Conservation (phyloP, 2,113 vertebrate genomes). For the Ranitomeya imitator region DNA sequence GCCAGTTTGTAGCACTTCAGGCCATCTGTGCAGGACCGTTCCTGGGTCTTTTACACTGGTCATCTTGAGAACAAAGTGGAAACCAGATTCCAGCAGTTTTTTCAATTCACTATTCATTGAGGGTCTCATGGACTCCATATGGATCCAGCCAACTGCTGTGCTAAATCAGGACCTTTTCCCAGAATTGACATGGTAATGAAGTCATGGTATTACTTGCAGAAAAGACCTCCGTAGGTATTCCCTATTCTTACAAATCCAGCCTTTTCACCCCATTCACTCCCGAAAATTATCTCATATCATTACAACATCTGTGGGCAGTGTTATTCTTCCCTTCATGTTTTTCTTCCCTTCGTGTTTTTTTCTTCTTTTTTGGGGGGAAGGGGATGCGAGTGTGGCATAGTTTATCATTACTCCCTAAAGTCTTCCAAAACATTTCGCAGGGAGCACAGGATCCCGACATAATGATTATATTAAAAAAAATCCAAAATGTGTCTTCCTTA, state of each 20-base stretch:
- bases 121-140: conserved; percentile 86
- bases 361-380: neutral
- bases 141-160: conserved; percentile 90
- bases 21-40: conserved; percentile 88
- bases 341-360: conserved; percentile 29
- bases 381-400: conserved; percentile 62
- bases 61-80: conserved; percentile 91
- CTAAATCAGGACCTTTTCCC: conserved; percentile 81
- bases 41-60: conserved; percentile 84
- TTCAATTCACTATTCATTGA: conserved; percentile 95
- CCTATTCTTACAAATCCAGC: conserved; percentile 74
- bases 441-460: conserved; percentile 49
- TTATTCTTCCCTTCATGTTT: conserved; percentile 64
- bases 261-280: conserved; percentile 76
- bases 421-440: conserved; percentile 64
- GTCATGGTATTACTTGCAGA: conserved; percentile 75
- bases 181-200: conserved; percentile 97
- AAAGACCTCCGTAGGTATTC: conserved; percentile 77
- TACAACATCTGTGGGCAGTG: conserved; percentile 78
- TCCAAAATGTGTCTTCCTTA: conserved; percentile 17
- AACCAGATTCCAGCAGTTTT: conserved; percentile 93
- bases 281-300: conserved; percentile 80
- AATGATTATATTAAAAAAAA: conserved; percentile 55
- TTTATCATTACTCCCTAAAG: conserved; percentile 64
- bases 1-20: conserved; percentile 77